Percentiles rank a stretch among this genome's conserved stretches.
phyloP scores from a whole-genome alignment of 2,888 invertebrate species.

The Schizaphis graminum region DNA sequence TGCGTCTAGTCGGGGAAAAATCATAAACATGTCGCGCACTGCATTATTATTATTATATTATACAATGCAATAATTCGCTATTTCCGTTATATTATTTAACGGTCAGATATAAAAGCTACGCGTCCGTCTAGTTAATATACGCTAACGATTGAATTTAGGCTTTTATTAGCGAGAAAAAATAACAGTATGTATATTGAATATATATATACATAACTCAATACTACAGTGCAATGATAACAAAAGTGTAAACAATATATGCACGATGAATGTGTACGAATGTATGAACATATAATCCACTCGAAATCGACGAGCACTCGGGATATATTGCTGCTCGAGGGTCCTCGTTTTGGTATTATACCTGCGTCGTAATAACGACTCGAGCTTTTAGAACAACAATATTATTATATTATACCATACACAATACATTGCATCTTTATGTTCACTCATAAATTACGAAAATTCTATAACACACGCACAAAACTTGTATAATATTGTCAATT shows the following conservation, averaged over 20 bases:
- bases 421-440: not conserved
- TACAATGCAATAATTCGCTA: not conserved
- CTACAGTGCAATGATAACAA: not conserved
- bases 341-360: not conserved
- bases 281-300: not conserved
- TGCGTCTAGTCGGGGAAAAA: not conserved
- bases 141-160: not conserved
- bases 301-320: not conserved
- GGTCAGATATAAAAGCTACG: not conserved
- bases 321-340: not conserved
- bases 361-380: not conserved
- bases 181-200: not conserved
- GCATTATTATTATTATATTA: not conserved
- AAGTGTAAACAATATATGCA: not conserved
- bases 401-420: not conserved
- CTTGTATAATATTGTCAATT: slow-evolving; percentile 9
- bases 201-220: not conserved
- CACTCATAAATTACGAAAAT: not conserved
- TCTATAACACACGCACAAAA: not conserved
- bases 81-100: not conserved
- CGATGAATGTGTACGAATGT: not conserved
- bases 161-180: not conserved
- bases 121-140: not conserved
- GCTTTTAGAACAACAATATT: not conserved
- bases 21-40: not conserved